These are phyloP conservation scores for Cheilosia urbana DNA, from an alignment of 2,888 invertebrate species.

Conservation along the genomic window DNA sequence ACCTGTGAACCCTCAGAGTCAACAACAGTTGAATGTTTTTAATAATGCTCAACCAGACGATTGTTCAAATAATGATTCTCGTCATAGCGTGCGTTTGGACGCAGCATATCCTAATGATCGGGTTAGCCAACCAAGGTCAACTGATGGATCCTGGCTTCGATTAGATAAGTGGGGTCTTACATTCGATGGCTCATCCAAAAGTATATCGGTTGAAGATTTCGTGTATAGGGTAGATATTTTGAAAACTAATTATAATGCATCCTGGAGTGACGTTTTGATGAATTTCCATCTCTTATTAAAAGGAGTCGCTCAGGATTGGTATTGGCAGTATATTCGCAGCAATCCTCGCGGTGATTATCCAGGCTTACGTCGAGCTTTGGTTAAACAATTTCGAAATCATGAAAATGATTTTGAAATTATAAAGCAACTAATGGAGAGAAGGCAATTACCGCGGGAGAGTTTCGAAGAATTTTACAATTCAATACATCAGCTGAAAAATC, in stretches of 20 bases:
- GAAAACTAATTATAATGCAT: not conserved
- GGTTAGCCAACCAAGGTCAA: not conserved
- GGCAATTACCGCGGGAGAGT: constrained; percentile 17
- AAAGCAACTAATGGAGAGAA: constrained; percentile 16
- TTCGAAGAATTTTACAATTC: constrained; percentile 8
- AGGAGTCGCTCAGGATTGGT: constrained; percentile 25
- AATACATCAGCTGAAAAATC: constrained; percentile 15
- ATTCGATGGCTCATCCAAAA: constrained; percentile 32
- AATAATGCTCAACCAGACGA: not conserved
- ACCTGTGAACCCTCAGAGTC: too few relatives aligned
- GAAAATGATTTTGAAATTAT: constrained; percentile 25
- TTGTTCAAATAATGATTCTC: not conserved
- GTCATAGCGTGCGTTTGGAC: not conserved
- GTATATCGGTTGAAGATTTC: constrained; percentile 25
- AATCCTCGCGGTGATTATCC: constrained; percentile 2
- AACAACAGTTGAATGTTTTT: too few relatives aligned
- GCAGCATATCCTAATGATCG: not conserved
- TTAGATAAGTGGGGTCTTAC: constrained; percentile 26
- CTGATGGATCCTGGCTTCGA: not conserved
- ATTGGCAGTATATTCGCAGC: constrained; percentile 9
- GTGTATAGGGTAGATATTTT: constrained; percentile 26
- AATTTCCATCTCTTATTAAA: not conserved
- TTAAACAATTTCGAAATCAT: constrained; percentile 5
- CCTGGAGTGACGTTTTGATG: constrained; percentile 20
- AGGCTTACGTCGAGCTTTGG: not conserved